Evolutionary conservation across 2,888 invertebrate genomes (phyloP), one percentile per base, ranked within the genome.

Genomic region (Laspeyria flexula): DNA sequence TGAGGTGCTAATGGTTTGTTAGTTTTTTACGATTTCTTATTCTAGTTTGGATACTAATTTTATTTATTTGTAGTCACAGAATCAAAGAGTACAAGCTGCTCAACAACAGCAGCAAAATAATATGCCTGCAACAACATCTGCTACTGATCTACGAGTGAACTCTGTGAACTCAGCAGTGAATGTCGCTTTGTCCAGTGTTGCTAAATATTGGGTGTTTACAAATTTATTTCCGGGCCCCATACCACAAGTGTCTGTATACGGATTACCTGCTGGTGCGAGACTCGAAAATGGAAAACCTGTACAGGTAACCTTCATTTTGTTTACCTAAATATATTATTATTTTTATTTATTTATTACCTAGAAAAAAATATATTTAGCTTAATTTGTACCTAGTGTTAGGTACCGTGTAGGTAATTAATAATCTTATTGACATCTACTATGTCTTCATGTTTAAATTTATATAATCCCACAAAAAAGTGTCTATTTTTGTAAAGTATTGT

Each of bases 151-250:
- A 38, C 82, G 94, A 74, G 94, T 94, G 35, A 94, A 94, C 76
- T 94, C 94, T 72, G 94, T 94, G 35, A 94, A 94, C 77, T 94
- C 94, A 0, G 94, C 94, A 51, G 92, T 95, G 62, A 94, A 94
- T 81, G 95, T 96, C 75, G 95, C 96, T 77, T 93, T 95, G 88
- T 95, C 95, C 80, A 95, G 94, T 89, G 95, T 96, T 76, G 96
- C 96, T 64, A 96, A 96, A 86, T 96, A 96, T 85, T 96, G 96
- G 96, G 96, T 96, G 79, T 94, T 96, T 83, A 96, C 96, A 58
- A 96, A 96, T 93, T 92, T 96, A 65, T 95, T 96, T 80, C 96
- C 96, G 46, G 95, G 95, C 50, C 95, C 95, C 42, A 93, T 96
- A 83, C 95, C 96, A 53, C 96, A 96, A 93, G 95, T 96, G 43